Evolutionary conservation across 2,888 invertebrate species (phyloP).

Genomic region (Argyresthia albistria): DNA sequence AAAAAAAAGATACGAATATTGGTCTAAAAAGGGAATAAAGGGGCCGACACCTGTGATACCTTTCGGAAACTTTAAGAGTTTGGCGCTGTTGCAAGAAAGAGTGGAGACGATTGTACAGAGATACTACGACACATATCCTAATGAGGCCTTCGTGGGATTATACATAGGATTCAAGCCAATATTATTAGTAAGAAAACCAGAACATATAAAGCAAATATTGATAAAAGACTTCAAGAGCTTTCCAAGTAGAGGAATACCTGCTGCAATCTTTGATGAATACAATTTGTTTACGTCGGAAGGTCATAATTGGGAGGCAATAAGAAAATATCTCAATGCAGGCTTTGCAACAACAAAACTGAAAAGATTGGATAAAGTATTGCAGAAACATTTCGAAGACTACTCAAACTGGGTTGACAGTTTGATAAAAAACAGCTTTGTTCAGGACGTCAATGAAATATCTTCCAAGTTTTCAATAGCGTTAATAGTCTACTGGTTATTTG

Average conservation of each 20-base stretch:
- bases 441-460: slow-evolving; percentile 4
- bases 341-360: slow-evolving; percentile 19
- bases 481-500: background rate
- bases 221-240: slow-evolving; percentile 10
- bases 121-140: slow-evolving; percentile 9
- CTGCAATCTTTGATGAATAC: background rate
- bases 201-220: slow-evolving; percentile 31
- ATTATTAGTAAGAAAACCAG: slow-evolving; percentile 38
- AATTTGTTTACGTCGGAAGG: slow-evolving; percentile 44
- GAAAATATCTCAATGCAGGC: slow-evolving; percentile 41
- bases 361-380: background rate
- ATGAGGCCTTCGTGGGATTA: slow-evolving; percentile 36
- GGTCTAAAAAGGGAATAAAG: background rate
- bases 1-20: background rate
- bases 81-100: no score
- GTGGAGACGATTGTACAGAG: no score
- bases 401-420: slow-evolving; percentile 2
- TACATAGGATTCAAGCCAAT: slow-evolving; percentile 29
- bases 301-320: slow-evolving; percentile 37
- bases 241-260: background rate
- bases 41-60: background rate
- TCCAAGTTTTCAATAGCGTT: slow-evolving; percentile 6
- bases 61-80: background rate
- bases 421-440: background rate
- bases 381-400: slow-evolving; percentile 5